Percentiles rank a stretch among this genome's conserved stretches.
Evolutionary conservation across 2,888 invertebrate genomes (phyloP).

Genomic region (Nasonovia ribisnigri): DNA sequence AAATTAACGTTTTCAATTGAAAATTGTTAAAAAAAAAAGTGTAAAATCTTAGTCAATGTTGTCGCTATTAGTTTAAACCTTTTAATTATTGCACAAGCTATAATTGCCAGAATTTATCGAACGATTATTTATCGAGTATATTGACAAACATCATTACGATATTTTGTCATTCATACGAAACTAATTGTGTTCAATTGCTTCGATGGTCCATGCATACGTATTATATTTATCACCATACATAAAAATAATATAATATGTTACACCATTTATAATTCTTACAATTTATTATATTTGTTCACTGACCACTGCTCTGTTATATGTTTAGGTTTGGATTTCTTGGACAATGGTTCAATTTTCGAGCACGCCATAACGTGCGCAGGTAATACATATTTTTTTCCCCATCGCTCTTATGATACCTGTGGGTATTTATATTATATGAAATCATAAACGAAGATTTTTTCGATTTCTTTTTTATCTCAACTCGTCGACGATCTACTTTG

Average conservation of each 20-base stretch:
- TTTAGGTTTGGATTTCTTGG: slow-evolving; percentile 63
- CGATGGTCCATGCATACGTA: not conserved
- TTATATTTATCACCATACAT: not conserved
- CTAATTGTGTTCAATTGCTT: slow-evolving; percentile 55
- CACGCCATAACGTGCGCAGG: slow-evolving; percentile 65
- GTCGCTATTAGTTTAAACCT: not conserved
- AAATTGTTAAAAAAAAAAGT: slow-evolving; percentile 3
- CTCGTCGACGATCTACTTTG: not conserved
- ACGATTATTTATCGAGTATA: slow-evolving; percentile 24
- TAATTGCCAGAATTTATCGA: not conserved
- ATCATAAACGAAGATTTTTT: not conserved
- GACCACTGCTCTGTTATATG: not conserved
- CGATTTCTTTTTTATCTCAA: not conserved
- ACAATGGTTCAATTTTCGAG: slow-evolving; percentile 63
- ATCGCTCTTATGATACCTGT: not conserved
- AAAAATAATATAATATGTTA: not conserved
- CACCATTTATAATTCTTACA: not conserved
- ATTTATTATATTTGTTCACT: slow-evolving; percentile 4
- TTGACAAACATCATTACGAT: not conserved
- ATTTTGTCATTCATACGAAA: slow-evolving; percentile 25
- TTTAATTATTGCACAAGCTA: slow-evolving; percentile 17
- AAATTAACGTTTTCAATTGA: slow-evolving; percentile 6
- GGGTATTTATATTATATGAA: not conserved
- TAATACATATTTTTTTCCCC: not conserved
- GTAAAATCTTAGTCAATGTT: not conserved